These are phyloP conservation scores for Calyptommatus sinebrachiatus DNA, from an alignment of 2,113 vertebrate species.

Conservation along the genomic window DNA sequence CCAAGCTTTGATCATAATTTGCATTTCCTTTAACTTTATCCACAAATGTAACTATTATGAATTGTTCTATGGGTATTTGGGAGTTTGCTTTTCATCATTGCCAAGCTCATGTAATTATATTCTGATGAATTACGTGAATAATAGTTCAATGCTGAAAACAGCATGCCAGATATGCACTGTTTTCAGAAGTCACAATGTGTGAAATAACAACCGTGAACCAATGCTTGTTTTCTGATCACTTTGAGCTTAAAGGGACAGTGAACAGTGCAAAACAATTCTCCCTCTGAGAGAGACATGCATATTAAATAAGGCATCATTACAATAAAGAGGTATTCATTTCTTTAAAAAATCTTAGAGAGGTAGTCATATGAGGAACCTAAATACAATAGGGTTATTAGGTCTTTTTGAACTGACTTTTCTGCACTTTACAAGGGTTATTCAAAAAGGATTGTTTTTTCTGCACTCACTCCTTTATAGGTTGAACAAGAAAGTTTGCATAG, in stretches of 20 bases:
- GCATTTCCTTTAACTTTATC: conserved; percentile 8
- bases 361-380: conserved; percentile 40
- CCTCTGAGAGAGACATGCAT: conserved; percentile 51
- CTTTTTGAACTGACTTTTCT: no score
- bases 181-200: conserved; percentile 48
- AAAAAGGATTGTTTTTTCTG: no score
- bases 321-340: conserved; percentile 57
- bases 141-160: conserved; percentile 23
- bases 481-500: no score
- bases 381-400: no score
- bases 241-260: conserved; percentile 44
- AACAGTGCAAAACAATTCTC: conserved; percentile 49
- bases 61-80: conserved; percentile 18
- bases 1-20: not conserved
- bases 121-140: conserved; percentile 39
- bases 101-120: conserved; percentile 34
- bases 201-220: conserved; percentile 30
- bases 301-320: conserved; percentile 53
- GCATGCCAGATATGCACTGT: not conserved
- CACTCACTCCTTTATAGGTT: no score
- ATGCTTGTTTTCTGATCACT: not conserved
- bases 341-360: conserved; percentile 46
- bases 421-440: no score
- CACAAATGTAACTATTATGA: conserved; percentile 7
- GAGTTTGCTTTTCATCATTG: conserved; percentile 36